These are phyloP conservation scores for Amphiduros pacificus DNA, from an alignment of 2,888 invertebrate species.

Conservation along the genomic window DNA sequence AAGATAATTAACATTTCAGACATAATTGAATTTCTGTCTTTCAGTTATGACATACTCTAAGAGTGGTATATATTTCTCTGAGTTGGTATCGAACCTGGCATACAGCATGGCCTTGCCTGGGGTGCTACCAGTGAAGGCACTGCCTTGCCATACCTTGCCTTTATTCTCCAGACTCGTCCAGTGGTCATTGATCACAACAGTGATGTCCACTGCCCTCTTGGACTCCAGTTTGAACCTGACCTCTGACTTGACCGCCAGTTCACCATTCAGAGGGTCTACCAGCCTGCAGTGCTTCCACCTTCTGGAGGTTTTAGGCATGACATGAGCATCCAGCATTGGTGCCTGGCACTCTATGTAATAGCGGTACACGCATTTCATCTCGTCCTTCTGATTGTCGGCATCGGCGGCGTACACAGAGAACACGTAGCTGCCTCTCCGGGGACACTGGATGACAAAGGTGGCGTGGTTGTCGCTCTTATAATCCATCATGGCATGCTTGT, in stretches of 20 bases:
- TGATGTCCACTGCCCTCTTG: constrained; percentile 22
- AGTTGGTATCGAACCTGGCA: constrained; percentile 22
- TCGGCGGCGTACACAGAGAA: constrained; percentile 22
- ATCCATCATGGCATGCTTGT: constrained; percentile 22
- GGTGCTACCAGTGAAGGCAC: background rate
- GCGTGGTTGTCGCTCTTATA: constrained; percentile 18
- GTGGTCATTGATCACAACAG: constrained; percentile 22
- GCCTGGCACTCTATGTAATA: constrained; percentile 26
- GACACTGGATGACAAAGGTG: constrained; percentile 19
- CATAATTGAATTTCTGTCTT: too few relatives aligned
- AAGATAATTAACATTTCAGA: too few relatives aligned
- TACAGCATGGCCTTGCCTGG: constrained; percentile 27
- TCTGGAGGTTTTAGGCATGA: constrained; percentile 28
- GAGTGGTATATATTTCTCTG: constrained; percentile 32
- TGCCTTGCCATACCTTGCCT: constrained; percentile 7
- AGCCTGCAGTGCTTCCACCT: constrained; percentile 30
- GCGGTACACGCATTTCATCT: constrained; percentile 19
- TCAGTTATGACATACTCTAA: constrained; percentile 26
- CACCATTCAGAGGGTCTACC: constrained; percentile 31
- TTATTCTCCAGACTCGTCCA: constrained; percentile 15
- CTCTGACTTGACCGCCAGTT: constrained; percentile 16
- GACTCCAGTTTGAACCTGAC: constrained; percentile 30
- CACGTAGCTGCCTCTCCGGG: constrained; percentile 27
- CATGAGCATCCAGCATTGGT: constrained; percentile 6
- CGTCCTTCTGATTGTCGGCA: background rate